phyloP scores from a whole-genome alignment of 2,113 vertebrate genomes.

The Pangasianodon gigas region DNA sequence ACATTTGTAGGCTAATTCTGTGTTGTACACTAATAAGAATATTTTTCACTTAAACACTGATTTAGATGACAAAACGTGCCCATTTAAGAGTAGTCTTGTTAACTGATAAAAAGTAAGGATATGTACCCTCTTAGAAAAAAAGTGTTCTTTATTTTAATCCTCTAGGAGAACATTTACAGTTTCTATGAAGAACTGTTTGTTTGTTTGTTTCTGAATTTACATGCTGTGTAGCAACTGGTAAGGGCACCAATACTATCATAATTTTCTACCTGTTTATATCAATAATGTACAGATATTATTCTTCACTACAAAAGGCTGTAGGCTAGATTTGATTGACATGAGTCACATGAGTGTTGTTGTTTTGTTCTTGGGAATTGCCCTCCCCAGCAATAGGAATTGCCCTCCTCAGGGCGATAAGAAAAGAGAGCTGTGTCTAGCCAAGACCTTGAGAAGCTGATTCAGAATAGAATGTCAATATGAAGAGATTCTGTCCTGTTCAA shows the following conservation, averaged over 20 bases:
- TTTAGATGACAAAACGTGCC: background rate
- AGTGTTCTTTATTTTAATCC: background rate
- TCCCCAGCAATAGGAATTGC: constrained; percentile 80
- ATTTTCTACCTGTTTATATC: background rate
- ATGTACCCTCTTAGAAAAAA: background rate
- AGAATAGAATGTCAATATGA: constrained; percentile 66
- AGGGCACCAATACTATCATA: background rate
- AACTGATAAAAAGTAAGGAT: background rate
- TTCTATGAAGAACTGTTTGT: background rate
- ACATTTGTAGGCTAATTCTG: background rate
- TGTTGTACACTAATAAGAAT: background rate
- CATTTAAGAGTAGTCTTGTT: background rate
- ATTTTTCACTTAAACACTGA: background rate
- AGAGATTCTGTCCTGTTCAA: constrained; percentile 67
- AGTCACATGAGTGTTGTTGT: no score
- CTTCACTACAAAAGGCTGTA: background rate
- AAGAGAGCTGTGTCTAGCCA: constrained; percentile 65
- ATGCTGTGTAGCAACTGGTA: background rate
- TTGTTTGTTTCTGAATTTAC: background rate
- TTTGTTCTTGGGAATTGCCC: constrained; percentile 70
- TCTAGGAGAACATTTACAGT: background rate
- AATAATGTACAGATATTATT: background rate
- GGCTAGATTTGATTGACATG: background rate
- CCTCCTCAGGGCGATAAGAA: constrained; percentile 84
- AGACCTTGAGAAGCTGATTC: constrained; percentile 75